Conservation (phyloP, 2,113 vertebrate genomes). For the Catharus minimus region DNA sequence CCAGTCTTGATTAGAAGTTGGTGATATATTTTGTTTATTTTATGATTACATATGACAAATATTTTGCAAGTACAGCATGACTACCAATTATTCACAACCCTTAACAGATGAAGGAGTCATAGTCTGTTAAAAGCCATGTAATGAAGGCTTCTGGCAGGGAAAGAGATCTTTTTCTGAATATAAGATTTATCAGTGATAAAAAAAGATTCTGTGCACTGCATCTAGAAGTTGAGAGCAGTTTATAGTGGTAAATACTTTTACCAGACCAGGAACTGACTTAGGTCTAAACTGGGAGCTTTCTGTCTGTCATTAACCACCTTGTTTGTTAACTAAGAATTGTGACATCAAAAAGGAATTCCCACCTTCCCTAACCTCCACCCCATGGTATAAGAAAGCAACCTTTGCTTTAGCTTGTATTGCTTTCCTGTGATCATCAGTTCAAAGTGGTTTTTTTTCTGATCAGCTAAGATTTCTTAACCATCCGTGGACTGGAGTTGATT, state of each 20-base stretch:
- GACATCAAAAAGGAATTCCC: background rate
- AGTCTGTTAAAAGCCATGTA: background rate
- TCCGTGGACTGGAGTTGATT: background rate
- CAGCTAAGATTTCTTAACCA: background rate
- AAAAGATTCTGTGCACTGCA: background rate
- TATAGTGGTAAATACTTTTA: background rate
- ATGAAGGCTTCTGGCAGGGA: background rate
- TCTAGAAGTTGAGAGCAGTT: background rate
- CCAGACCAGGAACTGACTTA: background rate
- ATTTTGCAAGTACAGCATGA: background rate
- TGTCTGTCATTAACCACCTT: background rate
- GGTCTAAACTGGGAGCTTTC: background rate
- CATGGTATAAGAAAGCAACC: background rate
- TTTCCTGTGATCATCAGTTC: background rate
- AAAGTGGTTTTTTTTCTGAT: background rate
- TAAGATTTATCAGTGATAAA: background rate
- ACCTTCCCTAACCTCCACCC: too few species aligned
- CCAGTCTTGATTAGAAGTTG: background rate
- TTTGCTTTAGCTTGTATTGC: background rate
- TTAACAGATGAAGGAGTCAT: background rate
- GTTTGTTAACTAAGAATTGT: background rate
- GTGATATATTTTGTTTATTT: background rate
- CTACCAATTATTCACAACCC: background rate
- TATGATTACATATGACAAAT: slow-evolving; percentile 12
- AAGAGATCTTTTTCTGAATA: background rate